These are phyloP conservation scores for Poeciliopsis infans DNA, from an alignment of 2,797 vertebrate genomes.

Conservation along the genomic window DNA sequence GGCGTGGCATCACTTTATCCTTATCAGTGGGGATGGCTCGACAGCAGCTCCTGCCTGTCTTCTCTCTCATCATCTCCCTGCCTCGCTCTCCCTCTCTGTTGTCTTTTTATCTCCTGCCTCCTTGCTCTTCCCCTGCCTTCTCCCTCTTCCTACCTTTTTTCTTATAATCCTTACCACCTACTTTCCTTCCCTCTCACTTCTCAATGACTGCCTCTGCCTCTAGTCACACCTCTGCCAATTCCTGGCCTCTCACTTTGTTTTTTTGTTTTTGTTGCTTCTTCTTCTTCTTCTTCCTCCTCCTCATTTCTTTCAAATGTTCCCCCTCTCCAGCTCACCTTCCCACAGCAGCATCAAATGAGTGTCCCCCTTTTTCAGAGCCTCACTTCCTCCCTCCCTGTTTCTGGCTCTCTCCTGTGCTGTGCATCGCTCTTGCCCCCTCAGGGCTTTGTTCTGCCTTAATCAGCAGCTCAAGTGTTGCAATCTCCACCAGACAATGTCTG, in stretches of 20 bases:
- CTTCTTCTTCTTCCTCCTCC: not conserved
- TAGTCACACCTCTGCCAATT: slow-evolving; percentile 37
- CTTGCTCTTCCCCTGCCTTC: slow-evolving; percentile 29
- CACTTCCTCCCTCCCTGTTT: slow-evolving; percentile 36
- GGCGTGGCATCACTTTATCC: slow-evolving; percentile 41
- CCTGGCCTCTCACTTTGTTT: slow-evolving; percentile 22
- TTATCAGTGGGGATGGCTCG: slow-evolving; percentile 46
- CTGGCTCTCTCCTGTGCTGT: slow-evolving; percentile 42
- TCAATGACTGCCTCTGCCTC: slow-evolving; percentile 19
- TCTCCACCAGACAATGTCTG: slow-evolving; percentile 75
- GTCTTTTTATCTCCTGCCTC: slow-evolving; percentile 47
- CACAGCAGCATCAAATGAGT: slow-evolving; percentile 65
- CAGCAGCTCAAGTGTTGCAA: slow-evolving; percentile 80
- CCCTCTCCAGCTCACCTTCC: slow-evolving; percentile 47
- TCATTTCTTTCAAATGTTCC: slow-evolving; percentile 29
- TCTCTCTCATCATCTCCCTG: slow-evolving; percentile 41
- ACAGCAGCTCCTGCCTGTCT: slow-evolving; percentile 50
- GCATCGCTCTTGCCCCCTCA: slow-evolving; percentile 72
- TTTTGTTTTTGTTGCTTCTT: too few species aligned
- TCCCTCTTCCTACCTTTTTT: slow-evolving; percentile 23
- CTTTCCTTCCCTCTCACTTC: slow-evolving; percentile 19
- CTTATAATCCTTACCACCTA: slow-evolving; percentile 39
- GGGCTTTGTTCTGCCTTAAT: slow-evolving; percentile 79
- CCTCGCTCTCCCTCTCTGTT: slow-evolving; percentile 46
- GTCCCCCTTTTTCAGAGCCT: slow-evolving; percentile 56